Base-by-base conservation (phyloP, 2,888 invertebrate species). In the Tetramorium bicarinatum region DNA sequence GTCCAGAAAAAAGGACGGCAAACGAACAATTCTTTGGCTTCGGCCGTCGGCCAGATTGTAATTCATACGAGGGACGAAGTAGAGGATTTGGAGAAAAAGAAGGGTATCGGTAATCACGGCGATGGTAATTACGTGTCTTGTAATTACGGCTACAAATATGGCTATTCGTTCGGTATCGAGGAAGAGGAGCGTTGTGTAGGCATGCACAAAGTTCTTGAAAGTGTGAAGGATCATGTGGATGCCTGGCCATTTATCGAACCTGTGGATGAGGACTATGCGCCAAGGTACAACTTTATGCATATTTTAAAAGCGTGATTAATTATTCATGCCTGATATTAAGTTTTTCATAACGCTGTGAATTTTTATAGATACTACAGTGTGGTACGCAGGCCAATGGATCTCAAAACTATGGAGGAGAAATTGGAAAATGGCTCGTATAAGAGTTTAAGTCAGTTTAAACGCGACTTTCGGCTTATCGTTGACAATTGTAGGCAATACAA, bases 161-260 rank as follows among this genome's bases (percentile, higher is more conserved):
- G 91, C 56, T 94, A 93, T 75, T 92, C 92, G 38, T 93, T 94
- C 87, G 94, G 93, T 6, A 93, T 94, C 44, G 94, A 94, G 66
- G 97, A 98, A 90, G 98, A 98, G 93, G 98, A 98, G 92, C 96
- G 98, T 82, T 97, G 97, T 94, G 98, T 98, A 80, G 98, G 98
- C 72, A 98, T 98, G 98, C 98, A 98, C 95, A 98, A 98, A 96
- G 98, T 99, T 83, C 95, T 99, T 82, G 98, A 98, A 94, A 97
- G 97, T 92, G 96, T 99, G 56, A 98, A 97, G 92, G 97, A 97
- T 91, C 98, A 99, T 94, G 97, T 97, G 82, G 98, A 99, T 94
- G 98, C 99, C 0, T 99, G 99, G 99, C 99, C 99, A 0, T 99
- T 99, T 95, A 96, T 98, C 94, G 98, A 98, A 93, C 98, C 99